Evolutionary conservation across 2,113 vertebrate genomes (phyloP).

Genomic region (Pseudolaguvia tuberculata): DNA sequence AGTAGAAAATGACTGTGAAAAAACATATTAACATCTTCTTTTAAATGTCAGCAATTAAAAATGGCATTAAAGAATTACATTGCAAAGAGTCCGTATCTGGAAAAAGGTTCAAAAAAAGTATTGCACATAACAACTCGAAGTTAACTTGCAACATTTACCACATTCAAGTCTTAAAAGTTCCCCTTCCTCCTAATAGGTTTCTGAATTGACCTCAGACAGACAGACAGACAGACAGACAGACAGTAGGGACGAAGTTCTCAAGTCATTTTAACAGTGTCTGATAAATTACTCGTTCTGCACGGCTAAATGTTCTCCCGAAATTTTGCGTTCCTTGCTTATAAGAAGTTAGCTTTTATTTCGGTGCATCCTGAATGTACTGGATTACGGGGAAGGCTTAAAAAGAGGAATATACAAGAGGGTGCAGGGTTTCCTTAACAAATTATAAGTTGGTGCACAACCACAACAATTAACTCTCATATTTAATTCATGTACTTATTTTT

Average conservation of each 20-base stretch:
- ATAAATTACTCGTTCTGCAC: conserved; percentile 87
- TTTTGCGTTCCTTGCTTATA: conserved; percentile 58
- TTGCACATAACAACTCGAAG: conserved; percentile 99
- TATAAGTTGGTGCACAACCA: conserved; percentile 98
- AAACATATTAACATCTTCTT: conserved; percentile 95
- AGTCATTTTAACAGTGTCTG: conserved; percentile 97
- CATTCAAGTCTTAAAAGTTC: conserved; percentile 99
- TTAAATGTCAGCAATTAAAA: conserved; percentile 99
- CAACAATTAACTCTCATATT: conserved; percentile 96
- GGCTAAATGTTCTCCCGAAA: conserved; percentile 64
- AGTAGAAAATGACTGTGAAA: conserved; percentile 99
- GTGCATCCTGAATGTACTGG: conserved; percentile 95
- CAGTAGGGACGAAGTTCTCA: conserved; percentile 83
- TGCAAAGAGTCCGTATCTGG: conserved; percentile 98
- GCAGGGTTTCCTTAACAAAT: conserved; percentile 82
- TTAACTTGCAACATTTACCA: conserved; percentile 99
- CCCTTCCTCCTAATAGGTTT: conserved; percentile 86
- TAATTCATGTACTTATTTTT: conserved; percentile 82
- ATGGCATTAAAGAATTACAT: conserved; percentile 99
- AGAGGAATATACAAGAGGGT: conserved; percentile 75
- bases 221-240: conserved; percentile 63
- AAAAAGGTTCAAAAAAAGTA: conserved; percentile 99
- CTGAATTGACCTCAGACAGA: conserved; percentile 76
- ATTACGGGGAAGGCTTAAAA: conserved; percentile 87
- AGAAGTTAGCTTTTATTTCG: conserved; percentile 59